Evolutionary conservation across 2,888 invertebrate species (phyloP).

Genomic region (Chydorus sphaericus): DNA sequence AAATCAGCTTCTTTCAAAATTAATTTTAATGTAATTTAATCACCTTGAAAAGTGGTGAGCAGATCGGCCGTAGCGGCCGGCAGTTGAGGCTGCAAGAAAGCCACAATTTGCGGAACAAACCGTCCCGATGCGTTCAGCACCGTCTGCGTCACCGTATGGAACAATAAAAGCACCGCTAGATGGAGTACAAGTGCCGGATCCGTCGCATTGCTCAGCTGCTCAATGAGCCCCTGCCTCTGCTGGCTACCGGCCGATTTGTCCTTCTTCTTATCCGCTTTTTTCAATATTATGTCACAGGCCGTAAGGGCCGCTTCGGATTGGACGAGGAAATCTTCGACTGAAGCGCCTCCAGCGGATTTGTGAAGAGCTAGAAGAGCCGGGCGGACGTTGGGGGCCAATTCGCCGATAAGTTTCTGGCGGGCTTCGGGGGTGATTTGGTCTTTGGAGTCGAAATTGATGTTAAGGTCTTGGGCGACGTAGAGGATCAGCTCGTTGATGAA

Average conservation of each 20-base stretch:
- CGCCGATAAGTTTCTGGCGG: slow-evolving; percentile 3
- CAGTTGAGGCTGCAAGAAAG: slow-evolving; percentile 53
- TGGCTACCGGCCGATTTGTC: slow-evolving; percentile 29
- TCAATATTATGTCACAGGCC: slow-evolving; percentile 49
- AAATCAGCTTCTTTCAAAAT: not conserved
- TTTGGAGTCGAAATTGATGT: slow-evolving; percentile 22
- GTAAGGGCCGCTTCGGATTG: slow-evolving; percentile 55
- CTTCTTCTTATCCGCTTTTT: slow-evolving; percentile 81
- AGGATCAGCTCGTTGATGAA: slow-evolving; percentile 60
- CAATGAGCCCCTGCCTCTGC: slow-evolving; percentile 35
- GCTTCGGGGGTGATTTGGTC: slow-evolving; percentile 28
- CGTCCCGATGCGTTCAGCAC: slow-evolving; percentile 87
- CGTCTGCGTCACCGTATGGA: slow-evolving; percentile 60
- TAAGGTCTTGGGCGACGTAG: slow-evolving; percentile 58
- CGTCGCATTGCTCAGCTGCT: slow-evolving; percentile 45
- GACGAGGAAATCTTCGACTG: slow-evolving; percentile 61
- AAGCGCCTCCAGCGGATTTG: slow-evolving; percentile 48
- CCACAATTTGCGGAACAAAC: slow-evolving; percentile 68
- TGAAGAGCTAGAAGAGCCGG: slow-evolving; percentile 49
- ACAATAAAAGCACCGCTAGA: slow-evolving; percentile 58
- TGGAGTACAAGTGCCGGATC: slow-evolving; percentile 69
- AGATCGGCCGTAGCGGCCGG: slow-evolving; percentile 45
- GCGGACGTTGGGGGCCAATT: slow-evolving; percentile 36
- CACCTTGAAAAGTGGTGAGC: slow-evolving; percentile 65
- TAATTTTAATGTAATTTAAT: slow-evolving; percentile 21